Evolutionary conservation across 2,888 invertebrate species (phyloP).

Genomic region (Athetis lepigone): DNA sequence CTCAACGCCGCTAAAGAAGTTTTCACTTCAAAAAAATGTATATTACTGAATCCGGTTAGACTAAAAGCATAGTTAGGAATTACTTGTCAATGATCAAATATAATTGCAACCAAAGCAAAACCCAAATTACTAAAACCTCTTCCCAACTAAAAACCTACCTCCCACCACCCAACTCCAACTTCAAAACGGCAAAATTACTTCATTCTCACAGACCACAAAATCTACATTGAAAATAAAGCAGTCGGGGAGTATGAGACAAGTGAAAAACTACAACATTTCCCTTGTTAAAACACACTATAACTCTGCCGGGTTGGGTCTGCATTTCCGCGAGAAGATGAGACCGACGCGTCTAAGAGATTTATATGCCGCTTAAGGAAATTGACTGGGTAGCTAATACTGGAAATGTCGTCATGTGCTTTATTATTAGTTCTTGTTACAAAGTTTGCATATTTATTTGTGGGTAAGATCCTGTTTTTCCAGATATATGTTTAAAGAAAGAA

Average conservation of each 20-base stretch:
- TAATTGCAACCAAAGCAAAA: too few species aligned
- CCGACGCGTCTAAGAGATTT: constrained; percentile 83
- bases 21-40: too few species aligned
- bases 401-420: constrained; percentile 48
- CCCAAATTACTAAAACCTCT: background rate
- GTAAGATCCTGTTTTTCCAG: too few species aligned
- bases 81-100: too few species aligned
- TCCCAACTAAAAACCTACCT: constrained; percentile 27
- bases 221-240: constrained; percentile 66
- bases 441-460: background rate
- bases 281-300: constrained; percentile 84
- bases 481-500: too few species aligned
- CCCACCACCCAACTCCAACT: background rate
- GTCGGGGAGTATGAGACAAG: constrained; percentile 61
- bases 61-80: too few species aligned
- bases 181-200: constrained; percentile 54
- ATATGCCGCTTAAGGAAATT: constrained; percentile 85
- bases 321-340: constrained; percentile 83
- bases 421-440: constrained; percentile 39
- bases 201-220: constrained; percentile 50
- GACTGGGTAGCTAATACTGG: constrained; percentile 71
- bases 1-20: too few species aligned
- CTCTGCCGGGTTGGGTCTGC: constrained; percentile 80
- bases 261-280: constrained; percentile 88
- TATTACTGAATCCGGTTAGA: too few species aligned